Evolutionary conservation across 2,797 vertebrate species (phyloP), one percentile per base, ranked within the genome.

Genomic region (Phyllotis vaccarum): DNA sequence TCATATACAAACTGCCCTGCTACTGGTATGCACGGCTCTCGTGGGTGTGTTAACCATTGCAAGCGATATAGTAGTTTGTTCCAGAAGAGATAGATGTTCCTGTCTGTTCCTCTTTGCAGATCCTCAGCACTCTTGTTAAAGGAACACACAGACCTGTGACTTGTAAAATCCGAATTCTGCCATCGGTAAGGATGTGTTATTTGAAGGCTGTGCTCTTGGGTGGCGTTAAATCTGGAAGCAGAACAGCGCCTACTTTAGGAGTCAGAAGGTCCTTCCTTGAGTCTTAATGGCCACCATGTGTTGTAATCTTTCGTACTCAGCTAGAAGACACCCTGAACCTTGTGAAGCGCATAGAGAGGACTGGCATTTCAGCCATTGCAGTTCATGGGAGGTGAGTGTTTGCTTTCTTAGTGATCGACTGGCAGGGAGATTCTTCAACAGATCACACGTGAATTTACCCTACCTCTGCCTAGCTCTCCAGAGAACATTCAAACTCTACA

Each of bases 141-240:
- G 99, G 99, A 66, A 97, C 99, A 5, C 98, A 98, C 62, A 99
- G 99, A 96, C 99, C 99, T 2, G 98, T 99, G 95, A 99, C 99
- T 2, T 99, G 99, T 98, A 99, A 99, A 98, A 99, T 99, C 93
- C 98, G 99, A 87, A 99, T 99, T 93, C 98, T 99, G 54, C 98
- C 99, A 0, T 99, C 99, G 82, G 99, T 99, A 98, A 99, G 31
- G 78, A 24, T 91, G 64, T 85, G 91, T 34, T 17, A 16, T 70
- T 86, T 70, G 88, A 92, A 83, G 54, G 58, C 68, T 21, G 1
- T 89, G 90, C 91, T 95, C n/a, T 97, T 58, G 34, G 54, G 16
- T 97, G 17, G 82, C 96, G 12, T 64, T 43, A 68, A 64, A 49
- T 93, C 46, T 87, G 76, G 64, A 37, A 43, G 29, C 66, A 54